Percentiles rank a stretch among this genome's conserved stretches.
phyloP scores from a whole-genome alignment of 2,113 vertebrate species.

The Glaucidium brasilianum region DNA sequence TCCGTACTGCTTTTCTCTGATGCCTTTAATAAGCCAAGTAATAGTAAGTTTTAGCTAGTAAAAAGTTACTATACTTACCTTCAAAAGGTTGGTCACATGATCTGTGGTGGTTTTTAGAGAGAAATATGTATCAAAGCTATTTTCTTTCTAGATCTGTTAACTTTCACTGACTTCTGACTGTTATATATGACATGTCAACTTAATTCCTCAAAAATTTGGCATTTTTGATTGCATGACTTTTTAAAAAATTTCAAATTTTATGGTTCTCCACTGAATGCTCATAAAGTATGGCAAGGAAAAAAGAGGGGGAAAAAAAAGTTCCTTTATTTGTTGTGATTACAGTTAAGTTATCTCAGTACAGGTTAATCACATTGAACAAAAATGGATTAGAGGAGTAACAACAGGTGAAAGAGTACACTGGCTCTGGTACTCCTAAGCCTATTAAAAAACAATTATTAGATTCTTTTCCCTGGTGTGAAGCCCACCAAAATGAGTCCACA shows the following conservation, averaged over 20 bases:
- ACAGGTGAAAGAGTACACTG: neutral
- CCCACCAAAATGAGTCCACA: neutral
- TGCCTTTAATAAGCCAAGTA: neutral
- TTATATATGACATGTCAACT: neutral
- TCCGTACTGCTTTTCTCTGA: neutral
- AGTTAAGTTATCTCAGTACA: neutral
- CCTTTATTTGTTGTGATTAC: neutral
- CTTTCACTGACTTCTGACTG: neutral
- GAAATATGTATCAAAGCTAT: neutral
- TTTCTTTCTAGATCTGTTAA: neutral
- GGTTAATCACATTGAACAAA: neutral
- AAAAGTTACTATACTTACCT: neutral
- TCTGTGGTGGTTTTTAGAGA: neutral
- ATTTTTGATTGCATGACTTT: neutral
- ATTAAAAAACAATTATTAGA: neutral
- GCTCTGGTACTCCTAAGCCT: neutral
- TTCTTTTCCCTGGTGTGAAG: neutral
- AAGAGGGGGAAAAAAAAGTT: fast-evolving
- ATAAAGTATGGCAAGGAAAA: neutral
- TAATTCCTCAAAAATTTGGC: neutral
- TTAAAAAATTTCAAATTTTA: neutral
- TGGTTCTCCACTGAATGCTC: neutral
- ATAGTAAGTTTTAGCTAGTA: neutral
- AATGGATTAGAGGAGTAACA: neutral
- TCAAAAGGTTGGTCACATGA: neutral